Evolutionary conservation across 2,113 vertebrate genomes (phyloP), one percentile per base, ranked within the genome.

Genomic region (Aptenodytes forsteri): DNA sequence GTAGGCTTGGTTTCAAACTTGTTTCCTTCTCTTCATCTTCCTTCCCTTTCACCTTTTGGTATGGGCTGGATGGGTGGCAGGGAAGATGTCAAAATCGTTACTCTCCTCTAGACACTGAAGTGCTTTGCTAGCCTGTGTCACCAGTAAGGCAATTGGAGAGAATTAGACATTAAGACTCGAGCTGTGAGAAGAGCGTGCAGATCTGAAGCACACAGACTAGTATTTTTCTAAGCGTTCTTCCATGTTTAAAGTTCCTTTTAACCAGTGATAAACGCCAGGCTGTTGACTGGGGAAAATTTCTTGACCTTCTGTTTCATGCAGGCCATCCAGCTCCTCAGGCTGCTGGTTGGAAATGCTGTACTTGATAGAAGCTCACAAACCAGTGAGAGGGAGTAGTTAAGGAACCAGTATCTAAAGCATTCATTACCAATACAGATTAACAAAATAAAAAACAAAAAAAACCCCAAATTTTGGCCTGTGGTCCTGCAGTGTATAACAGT

Each of bases 401-500:
- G 46, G 25, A 62, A 30, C 18, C 5, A 6, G 16, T 56, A 26
- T 76, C 22, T 84, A 38, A 78, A 88, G 7, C 4, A 13, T 62
- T 58, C 4, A 5, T 83, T 67, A 67, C 17, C 13, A 78, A 9
- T 64, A 26, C 10, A 44, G 22, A 8, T 20, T 44, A 40, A 87
- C 66, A 83, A 75, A 49, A 27, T 3, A 11, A 40, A 58, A 34
- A 20, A 1, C 8, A 44, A 15, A n/a, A 32, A 30, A 49, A 4
- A 4, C 0, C 6, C 20, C 7, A 21, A 34, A 14, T 49, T 6
- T 50, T 54, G n/a, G 29, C 19, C 11, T 2, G 0, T 67, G 26
- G 55, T 89, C 32, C 34, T 75, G 9, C 32, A 47, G 52, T 25
- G 15, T 81, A 32, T 70, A 81, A 65, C 6, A 20, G 16, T 65